Evolutionary conservation across 2,888 invertebrate genomes (phyloP).

Genomic region (Atrina japonica): DNA sequence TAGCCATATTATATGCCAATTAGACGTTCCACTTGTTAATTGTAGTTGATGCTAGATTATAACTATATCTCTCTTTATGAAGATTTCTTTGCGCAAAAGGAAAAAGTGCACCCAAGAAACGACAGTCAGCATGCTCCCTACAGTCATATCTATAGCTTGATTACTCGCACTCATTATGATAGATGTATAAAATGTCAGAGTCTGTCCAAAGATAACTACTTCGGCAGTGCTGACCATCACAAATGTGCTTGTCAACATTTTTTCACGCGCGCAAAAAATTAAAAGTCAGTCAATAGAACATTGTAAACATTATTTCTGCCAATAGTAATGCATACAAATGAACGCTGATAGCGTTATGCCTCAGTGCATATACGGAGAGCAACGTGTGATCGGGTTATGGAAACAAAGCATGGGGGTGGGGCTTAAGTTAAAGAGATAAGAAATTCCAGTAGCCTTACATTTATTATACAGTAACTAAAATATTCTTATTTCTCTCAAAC

Average conservation of each 20-base stretch:
- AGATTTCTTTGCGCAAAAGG: background rate
- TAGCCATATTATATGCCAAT: slow-evolving; percentile 36
- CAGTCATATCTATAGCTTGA: slow-evolving; percentile 21
- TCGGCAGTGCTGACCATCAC: slow-evolving; percentile 9
- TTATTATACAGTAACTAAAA: slow-evolving; percentile 42
- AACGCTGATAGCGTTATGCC: slow-evolving; percentile 39
- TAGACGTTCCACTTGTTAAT: slow-evolving; percentile 22
- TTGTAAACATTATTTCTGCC: slow-evolving; percentile 37
- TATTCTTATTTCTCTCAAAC: slow-evolving; percentile 40
- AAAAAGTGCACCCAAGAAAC: background rate
- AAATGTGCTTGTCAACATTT: slow-evolving; percentile 36
- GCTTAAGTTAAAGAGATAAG: slow-evolving; percentile 46
- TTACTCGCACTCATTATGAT: background rate
- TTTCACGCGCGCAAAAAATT: slow-evolving; percentile 37
- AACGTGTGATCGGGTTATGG: slow-evolving; percentile 38
- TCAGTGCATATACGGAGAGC: slow-evolving; percentile 34
- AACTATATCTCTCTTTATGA: background rate
- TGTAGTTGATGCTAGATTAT: background rate
- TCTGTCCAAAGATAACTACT: slow-evolving; percentile 22
- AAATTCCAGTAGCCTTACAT: slow-evolving; percentile 42
- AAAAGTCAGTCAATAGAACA: slow-evolving; percentile 18
- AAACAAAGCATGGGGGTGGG: slow-evolving; percentile 49
- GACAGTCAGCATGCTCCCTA: slow-evolving; percentile 18
- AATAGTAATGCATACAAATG: slow-evolving; percentile 38
- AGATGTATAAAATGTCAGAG: slow-evolving; percentile 15